A percentile compares a stretch with the other conserved stretches of the same genome.
These are phyloP conservation scores for Stichopus horrens DNA, from an alignment of 53 echinoderm and acorn worm species.

Conservation along the genomic window DNA sequence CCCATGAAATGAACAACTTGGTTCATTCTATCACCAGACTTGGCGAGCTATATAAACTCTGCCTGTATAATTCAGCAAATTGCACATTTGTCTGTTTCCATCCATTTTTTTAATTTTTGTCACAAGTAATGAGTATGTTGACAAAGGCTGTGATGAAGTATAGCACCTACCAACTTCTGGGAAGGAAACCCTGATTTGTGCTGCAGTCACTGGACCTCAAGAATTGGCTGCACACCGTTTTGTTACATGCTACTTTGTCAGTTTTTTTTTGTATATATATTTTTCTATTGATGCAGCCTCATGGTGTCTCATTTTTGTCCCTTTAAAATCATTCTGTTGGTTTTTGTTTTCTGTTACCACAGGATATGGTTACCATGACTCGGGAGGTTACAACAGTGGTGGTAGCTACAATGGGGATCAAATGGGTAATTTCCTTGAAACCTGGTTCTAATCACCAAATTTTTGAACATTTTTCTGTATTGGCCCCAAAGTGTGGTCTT, in stretches of 20 bases:
- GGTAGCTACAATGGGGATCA: slow-evolving; percentile 1
- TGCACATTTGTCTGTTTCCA: too few species aligned
- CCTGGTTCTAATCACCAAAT: not conserved
- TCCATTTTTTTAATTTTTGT: too few species aligned
- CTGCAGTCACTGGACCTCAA: too few species aligned
- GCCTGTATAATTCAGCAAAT: too few species aligned
- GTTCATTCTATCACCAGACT: too few species aligned
- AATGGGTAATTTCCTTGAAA: too few species aligned
- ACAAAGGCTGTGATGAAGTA: too few species aligned
- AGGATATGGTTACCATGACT: not conserved
- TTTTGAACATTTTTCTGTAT: not conserved
- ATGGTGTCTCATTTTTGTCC: not conserved
- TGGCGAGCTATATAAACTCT: too few species aligned
- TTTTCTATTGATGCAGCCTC: not conserved
- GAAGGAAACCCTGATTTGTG: too few species aligned
- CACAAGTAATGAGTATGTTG: too few species aligned
- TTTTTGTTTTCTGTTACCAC: not conserved
- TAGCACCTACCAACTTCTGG: too few species aligned
- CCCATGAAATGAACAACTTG: too few species aligned
- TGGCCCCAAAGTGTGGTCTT: not conserved
- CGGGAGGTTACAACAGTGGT: not conserved
- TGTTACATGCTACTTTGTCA: not conserved
- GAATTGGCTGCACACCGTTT: not conserved
- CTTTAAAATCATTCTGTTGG: not conserved
- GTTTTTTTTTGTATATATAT: not conserved